Evolutionary conservation across 2,888 invertebrate species (phyloP), one percentile per base, ranked within the genome.

Genomic region (Parnassius orleans): DNA sequence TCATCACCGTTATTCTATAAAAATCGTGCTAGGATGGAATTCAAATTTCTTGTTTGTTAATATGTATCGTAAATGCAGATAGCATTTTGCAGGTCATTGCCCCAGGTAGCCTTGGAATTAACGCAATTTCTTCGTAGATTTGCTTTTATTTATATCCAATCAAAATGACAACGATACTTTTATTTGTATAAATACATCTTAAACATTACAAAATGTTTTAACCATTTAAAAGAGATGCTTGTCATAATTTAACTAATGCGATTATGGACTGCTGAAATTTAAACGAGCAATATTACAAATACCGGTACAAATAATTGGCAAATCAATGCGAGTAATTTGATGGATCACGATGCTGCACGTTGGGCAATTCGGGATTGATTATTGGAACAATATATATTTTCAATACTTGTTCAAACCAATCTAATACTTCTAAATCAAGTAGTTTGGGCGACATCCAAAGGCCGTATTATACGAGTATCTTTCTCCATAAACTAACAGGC

Each of bases 401-500:
- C 33, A 33, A 7, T 33, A 33, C 33, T 33, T 33, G 7, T 33
- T 3, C 33, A 33, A 33, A 33, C 33, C 33, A 7, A 33, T 33
- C 33, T 7, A 33, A 33, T 33, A 33, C 33, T 33, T 33, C 33
- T 7, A 33, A 33, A 33, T 33, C 5, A 46, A 53, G 9, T 12
- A 15, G 12, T 11, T 24, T 51, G 51, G 33, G 52, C 61, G 51
- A 56, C 56, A 56, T 52, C 53, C 11, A 41, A 43, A 42, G 24
- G 14, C 47, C 15, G 52, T 11, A 9, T 33, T 42, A 50, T 56
- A 33, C 33, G 33, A 7, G 33, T 33, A 10, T 43, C 55, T 61
- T 61, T 61, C 60, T 51, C 56, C 61, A 46, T 44, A 56, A 44
- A 56, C 41, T 53, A 53, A 53, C 42, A 46, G 33, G 41, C 59